Percentiles rank a stretch among this genome's conserved stretches.
Conservation (phyloP, 1,140 invertebrate species). For the Babylonia areolata region DNA sequence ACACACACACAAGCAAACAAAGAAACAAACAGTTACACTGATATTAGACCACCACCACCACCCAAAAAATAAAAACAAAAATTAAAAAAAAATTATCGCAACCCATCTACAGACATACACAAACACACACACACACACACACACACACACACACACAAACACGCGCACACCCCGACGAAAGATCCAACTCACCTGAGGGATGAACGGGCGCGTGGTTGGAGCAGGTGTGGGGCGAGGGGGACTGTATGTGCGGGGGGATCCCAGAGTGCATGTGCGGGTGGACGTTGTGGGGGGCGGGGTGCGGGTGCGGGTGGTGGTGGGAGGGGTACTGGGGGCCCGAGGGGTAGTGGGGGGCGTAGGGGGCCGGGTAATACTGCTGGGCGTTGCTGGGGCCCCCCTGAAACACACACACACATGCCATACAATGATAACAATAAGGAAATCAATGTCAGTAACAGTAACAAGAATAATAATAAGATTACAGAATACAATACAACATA, state of each 20-base stretch:
- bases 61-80: no score
- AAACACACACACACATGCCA: conserved; percentile 46
- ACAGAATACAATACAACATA: no score
- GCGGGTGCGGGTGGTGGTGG: conserved; percentile 26
- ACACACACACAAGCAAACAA: no score
- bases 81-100: no score
- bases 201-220: conserved; percentile 69
- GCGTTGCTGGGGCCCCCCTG: conserved; percentile 72
- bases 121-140: no score
- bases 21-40: no score
- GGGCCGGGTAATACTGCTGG: conserved; percentile 66
- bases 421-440: neutral
- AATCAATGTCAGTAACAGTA: no score
- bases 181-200: conserved; percentile 59
- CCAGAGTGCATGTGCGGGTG: conserved; percentile 65
- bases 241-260: conserved; percentile 56
- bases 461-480: no score
- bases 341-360: conserved; percentile 31
- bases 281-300: conserved; percentile 51
- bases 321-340: conserved; percentile 32
- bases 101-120: no score
- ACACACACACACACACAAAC: no score
- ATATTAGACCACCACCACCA: no score
- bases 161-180: no score
- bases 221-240: conserved; percentile 61